Base-by-base conservation (phyloP, 2,888 invertebrate genomes). In the Aromia moschata region DNA sequence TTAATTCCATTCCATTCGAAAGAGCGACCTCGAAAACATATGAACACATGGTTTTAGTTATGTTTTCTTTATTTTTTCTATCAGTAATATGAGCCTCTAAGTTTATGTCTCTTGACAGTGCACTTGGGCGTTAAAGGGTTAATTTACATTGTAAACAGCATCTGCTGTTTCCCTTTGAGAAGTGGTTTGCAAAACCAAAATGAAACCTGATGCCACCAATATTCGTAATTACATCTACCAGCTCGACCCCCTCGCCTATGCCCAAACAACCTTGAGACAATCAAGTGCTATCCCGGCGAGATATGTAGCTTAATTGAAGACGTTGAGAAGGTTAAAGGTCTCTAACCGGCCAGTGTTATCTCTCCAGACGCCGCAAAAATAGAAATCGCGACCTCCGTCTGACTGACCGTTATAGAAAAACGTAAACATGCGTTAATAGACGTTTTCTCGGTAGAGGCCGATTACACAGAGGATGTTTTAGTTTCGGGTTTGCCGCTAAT, bases 271-370 rank as follows among this genome's bases (percentile, higher is more conserved):
- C 5, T 7, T 37, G 16, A 15, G 51, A 51, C 41, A 51, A 51
- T 2, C 7, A 20, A 30, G 10, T 10, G 20, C 40, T 40, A 17
- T 30, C 30, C 25, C 20, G 18, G 11, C 11, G 7, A 20, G n/a
- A 12, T 14, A 55, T n/a, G n/a, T 33, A 52, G 55, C 46, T 55
- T 58, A 30, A 55, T 56, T 46, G 12, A 47, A 37, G 49, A 56
- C 55, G 61, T 61, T 58, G 56, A 61, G 56, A 58, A 56, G 58
- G 61, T 61, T 58, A 58, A 61, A 58, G 61, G 46, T 58, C 52
- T 46, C 17, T 14, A 57, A 61, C 38, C n/a, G 51, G 36, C 47
- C 51, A 44, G n/a, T 30, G 36, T 52, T 49, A 57, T 49, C 25
- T 31, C 18, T 1, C 18, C 38, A 45, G n/a, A 30, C 33, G 41